phyloP scores from a whole-genome alignment of 2,113 vertebrate species.

The Pipa parva region DNA sequence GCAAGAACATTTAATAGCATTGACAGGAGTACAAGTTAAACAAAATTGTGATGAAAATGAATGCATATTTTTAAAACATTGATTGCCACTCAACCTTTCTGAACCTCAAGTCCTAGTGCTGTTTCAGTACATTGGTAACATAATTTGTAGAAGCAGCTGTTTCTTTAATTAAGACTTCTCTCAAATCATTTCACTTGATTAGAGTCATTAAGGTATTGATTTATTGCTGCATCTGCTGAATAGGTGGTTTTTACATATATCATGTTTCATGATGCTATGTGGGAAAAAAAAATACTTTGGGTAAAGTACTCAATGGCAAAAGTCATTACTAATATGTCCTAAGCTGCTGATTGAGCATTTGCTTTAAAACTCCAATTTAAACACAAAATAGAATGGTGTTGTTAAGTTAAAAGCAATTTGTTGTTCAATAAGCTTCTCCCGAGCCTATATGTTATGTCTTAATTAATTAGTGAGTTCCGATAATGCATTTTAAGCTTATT shows the following conservation, averaged over 20 bases:
- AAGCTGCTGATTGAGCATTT: background rate
- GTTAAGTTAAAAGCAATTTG: constrained; percentile 6
- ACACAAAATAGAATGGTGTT: background rate
- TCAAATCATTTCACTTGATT: constrained; percentile 83
- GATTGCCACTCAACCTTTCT: constrained; percentile 62
- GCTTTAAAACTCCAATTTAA: background rate
- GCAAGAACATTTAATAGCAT: too few species aligned
- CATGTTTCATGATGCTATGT: background rate
- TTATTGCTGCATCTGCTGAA: constrained; percentile 66
- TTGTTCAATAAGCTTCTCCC: background rate
- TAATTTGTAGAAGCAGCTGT: constrained; percentile 93
- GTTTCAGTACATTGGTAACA: constrained; percentile 82
- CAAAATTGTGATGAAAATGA: constrained; percentile 66
- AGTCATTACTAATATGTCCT: constrained; percentile 42
- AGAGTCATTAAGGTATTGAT: constrained; percentile 84
- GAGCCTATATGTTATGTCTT: background rate
- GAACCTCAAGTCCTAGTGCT: constrained; percentile 55
- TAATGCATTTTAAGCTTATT: background rate
- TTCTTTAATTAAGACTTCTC: constrained; percentile 94
- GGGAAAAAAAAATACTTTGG: constrained; percentile 51
- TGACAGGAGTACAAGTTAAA: too few species aligned
- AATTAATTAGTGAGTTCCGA: background rate
- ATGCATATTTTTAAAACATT: constrained; percentile 76
- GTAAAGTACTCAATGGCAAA: constrained; percentile 39
- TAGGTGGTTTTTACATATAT: constrained; percentile 59